Evolutionary conservation across 92 coral and sea anemone genomes (phyloP), one percentile per base, ranked within the genome.

Genomic region (Palythoa caribaeorum): DNA sequence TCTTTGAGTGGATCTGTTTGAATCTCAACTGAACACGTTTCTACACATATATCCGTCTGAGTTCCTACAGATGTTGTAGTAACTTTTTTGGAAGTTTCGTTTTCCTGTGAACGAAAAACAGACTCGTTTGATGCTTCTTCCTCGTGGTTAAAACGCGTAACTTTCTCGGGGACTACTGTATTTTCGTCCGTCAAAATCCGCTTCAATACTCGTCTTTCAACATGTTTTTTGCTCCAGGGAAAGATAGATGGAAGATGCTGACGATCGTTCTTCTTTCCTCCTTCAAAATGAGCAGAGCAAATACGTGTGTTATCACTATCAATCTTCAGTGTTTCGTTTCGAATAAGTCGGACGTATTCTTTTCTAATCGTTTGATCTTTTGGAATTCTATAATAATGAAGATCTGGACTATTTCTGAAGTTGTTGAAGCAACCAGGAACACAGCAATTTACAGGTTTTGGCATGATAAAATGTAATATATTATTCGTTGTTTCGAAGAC

Each of bases 121-220:
- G 65, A 59, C 65, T 59, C 65, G 20, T 6, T 59, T 59, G 65
- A 59, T 59, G 65, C 65, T 59, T 59, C 65, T 59, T 15, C 20
- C 65, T 59, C 65, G 6, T 59, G 13, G 65, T 15, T 59, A 59
- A 59, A 59, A 59, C 65, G 65, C 65, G 65, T 59, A 59, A 59
- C 65, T 59, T 59, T 59, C 65, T 59, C 20, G 65, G 65, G 65
- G 6, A 59, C 65, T 3, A 15, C 65, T 59, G 65, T 59, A 59
- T 59, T 59, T 73, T 85, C 81, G 16, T 40, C 54, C 6, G 5
- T 13, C 20, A 13, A 35, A 17, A 72, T 9, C 11, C 83, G 63
- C 83, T 71, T 71, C 16, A 51, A 71, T 47, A 17, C 48, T 85
- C 80, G 20, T n/a, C 87, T 50, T 39, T 59, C 65, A 59, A 15